Evolutionary conservation across 2,888 invertebrate species (phyloP).

Genomic region (Sycophila texana): DNA sequence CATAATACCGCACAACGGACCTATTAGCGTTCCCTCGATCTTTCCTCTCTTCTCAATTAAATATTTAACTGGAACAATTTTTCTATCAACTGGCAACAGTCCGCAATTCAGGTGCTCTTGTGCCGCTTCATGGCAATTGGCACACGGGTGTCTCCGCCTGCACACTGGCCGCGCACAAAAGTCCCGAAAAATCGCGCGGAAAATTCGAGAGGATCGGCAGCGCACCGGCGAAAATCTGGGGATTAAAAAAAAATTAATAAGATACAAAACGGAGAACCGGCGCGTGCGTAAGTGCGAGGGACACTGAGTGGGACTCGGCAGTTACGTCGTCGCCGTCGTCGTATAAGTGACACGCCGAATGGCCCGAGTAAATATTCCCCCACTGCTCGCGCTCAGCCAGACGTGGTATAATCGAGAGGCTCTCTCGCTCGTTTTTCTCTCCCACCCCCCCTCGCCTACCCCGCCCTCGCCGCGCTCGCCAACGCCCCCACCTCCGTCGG

Average conservation of each 20-base stretch:
- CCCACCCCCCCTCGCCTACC: too few relatives aligned
- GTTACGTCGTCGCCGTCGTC: conserved; percentile 29
- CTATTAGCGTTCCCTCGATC: not conserved
- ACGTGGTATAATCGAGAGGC: not conserved
- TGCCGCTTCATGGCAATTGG: conserved; percentile 39
- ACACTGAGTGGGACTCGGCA: conserved; percentile 26
- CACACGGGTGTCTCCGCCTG: too few relatives aligned
- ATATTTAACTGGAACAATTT: not conserved
- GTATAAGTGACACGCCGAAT: conserved; percentile 36
- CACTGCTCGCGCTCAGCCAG: conserved; percentile 1
- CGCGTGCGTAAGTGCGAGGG: conserved; percentile 40
- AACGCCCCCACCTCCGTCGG: too few relatives aligned
- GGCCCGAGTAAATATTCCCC: conserved; percentile 52
- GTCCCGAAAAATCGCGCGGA: too few relatives aligned
- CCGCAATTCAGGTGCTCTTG: conserved; percentile 23
- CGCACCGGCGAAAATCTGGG: not conserved
- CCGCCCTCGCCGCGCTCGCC: too few relatives aligned
- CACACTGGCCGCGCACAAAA: not conserved
- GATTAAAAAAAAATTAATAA: not conserved
- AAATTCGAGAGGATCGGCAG: too few relatives aligned
- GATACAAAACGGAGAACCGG: conserved; percentile 32
- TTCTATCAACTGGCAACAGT: not conserved
- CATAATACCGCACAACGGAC: not conserved
- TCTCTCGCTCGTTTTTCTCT: too few relatives aligned
- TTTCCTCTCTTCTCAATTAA: not conserved